Conservation (phyloP, 2,113 vertebrate genomes). For the Melanocharis versteri region DNA sequence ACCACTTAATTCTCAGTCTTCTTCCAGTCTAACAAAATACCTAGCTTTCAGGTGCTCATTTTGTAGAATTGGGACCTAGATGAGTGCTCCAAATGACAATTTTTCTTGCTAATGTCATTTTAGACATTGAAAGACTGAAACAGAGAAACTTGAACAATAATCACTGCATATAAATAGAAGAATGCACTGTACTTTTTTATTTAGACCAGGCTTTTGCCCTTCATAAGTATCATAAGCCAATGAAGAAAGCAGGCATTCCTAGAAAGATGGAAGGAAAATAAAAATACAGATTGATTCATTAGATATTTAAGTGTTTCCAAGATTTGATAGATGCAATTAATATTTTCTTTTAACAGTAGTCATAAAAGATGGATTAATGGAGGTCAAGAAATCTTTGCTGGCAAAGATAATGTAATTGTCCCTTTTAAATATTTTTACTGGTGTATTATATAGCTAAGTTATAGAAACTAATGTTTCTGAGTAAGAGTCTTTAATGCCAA, state of each 20-base stretch:
- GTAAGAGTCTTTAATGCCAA: background rate
- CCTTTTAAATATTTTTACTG: slow-evolving; percentile 5
- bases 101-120: background rate
- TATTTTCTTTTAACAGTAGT: background rate
- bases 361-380: background rate
- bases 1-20: background rate
- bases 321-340: background rate
- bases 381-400: background rate
- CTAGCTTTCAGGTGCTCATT: background rate
- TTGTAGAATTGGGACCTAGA: background rate
- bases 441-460: background rate
- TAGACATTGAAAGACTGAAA: background rate
- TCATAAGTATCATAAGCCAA: background rate
- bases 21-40: background rate
- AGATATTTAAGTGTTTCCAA: background rate
- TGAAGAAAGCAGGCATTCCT: background rate
- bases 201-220: background rate
- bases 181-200: background rate
- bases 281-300: background rate
- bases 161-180: background rate
- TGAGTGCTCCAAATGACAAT: background rate
- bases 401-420: background rate
- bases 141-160: background rate
- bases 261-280: background rate
- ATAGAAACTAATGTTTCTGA: background rate